These are phyloP conservation scores for Peucedramus taeniatus DNA, from an alignment of 2,113 vertebrate genomes.

Conservation along the genomic window DNA sequence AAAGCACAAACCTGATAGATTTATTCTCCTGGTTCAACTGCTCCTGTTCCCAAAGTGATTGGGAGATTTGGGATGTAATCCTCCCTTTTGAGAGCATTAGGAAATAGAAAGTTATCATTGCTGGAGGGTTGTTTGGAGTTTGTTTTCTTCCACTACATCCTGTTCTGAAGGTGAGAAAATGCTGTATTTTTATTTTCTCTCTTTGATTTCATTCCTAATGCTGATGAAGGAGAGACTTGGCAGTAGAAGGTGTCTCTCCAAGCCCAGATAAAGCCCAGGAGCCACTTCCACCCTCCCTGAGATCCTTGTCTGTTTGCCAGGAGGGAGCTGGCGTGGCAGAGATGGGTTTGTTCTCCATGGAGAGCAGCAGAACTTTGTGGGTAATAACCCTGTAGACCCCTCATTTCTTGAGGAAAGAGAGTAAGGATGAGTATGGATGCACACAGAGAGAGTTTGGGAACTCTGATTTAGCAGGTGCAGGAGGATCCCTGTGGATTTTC, in stretches of 20 bases:
- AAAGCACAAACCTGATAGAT: background rate
- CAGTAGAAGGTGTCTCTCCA: background rate
- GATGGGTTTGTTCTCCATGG: background rate
- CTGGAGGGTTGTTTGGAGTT: background rate
- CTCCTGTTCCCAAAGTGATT: background rate
- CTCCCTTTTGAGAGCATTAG: background rate
- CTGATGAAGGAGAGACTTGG: background rate
- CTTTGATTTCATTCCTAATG: background rate
- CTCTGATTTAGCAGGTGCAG: background rate
- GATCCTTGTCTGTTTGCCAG: rapidly evolving
- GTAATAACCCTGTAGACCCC: background rate
- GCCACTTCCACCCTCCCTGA: background rate
- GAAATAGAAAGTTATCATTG: background rate
- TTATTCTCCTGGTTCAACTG: background rate
- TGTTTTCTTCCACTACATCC: background rate
- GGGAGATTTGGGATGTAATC: background rate
- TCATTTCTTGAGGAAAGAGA: background rate
- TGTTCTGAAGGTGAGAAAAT: background rate
- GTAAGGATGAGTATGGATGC: background rate
- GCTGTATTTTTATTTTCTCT: background rate
- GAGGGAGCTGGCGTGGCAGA: background rate
- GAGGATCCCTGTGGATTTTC: background rate
- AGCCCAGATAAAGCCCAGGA: background rate
- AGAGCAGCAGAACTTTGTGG: background rate
- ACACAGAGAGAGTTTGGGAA: background rate